Conservation (phyloP, 2,797 vertebrate genomes). For the Falco novaeseelandiae region DNA sequence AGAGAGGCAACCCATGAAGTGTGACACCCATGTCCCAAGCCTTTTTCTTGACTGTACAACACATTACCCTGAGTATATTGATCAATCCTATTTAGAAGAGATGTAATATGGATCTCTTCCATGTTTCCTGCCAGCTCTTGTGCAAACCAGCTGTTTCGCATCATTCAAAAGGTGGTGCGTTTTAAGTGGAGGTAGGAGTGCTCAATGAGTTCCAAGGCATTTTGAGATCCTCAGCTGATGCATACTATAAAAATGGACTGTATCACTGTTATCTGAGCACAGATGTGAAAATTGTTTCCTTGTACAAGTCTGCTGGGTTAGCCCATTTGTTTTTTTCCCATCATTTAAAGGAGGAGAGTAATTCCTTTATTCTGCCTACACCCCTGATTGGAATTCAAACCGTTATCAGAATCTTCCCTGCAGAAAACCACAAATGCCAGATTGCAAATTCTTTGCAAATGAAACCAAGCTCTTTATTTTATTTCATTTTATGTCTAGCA, state of each 20-base stretch:
- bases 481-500: neutral
- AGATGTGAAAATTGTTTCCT: neutral
- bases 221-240: neutral
- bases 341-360: neutral
- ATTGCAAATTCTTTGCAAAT: slow-evolving; percentile 22
- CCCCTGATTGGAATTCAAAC: slow-evolving; percentile 6
- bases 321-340: neutral
- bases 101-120: neutral
- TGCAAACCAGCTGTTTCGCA: neutral
- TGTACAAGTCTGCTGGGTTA: neutral
- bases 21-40: neutral
- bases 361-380: slow-evolving; percentile 5
- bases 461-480: neutral
- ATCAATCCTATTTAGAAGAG: neutral
- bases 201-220: neutral
- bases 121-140: neutral
- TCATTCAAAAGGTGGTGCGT: neutral
- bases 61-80: neutral
- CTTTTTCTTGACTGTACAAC: neutral
- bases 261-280: neutral
- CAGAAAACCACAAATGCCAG: slow-evolving; percentile 5
- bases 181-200: neutral
- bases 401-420: slow-evolving; percentile 17
- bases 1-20: neutral
- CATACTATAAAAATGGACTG: neutral